Evolutionary conservation across 2,888 invertebrate genomes (phyloP).

Genomic region (Trichopria drosophilae): DNA sequence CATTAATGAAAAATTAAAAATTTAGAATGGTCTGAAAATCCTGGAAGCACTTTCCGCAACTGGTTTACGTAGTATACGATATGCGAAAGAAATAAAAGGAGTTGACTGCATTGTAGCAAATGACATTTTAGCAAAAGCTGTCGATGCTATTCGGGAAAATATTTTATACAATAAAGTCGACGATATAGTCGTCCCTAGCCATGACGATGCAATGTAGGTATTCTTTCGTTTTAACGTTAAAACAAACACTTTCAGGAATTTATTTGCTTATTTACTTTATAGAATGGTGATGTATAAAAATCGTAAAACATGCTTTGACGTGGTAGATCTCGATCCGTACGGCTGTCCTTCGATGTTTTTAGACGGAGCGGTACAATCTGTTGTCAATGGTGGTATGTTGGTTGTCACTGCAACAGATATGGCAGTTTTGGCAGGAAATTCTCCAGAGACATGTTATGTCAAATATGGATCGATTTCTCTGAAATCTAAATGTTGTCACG

Average conservation of each 20-base stretch:
- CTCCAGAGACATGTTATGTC: conserved; percentile 87
- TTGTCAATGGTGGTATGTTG: conserved; percentile 81
- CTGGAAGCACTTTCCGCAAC: conserved; percentile 95
- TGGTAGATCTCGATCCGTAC: conserved; percentile 95
- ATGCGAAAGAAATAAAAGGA: conserved; percentile 91
- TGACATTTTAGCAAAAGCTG: conserved; percentile 83
- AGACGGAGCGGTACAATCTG: conserved; percentile 82
- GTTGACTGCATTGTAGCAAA: conserved; percentile 84
- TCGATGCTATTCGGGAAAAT: conserved; percentile 83
- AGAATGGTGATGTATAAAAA: conserved; percentile 86
- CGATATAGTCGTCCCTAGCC: conserved; percentile 72
- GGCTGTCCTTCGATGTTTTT: conserved; percentile 93
- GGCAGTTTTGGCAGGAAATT: conserved; percentile 93
- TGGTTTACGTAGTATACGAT: conserved; percentile 90
- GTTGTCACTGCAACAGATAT: conserved; percentile 97
- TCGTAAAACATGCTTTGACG: conserved; percentile 75
- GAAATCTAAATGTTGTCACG: conserved; percentile 87
- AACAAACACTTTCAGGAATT: not conserved
- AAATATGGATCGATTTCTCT: conserved; percentile 93
- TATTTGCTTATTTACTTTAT: conserved; percentile 43
- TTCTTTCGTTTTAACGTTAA: conserved; percentile 2
- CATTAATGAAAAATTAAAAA: not conserved
- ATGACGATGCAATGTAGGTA: conserved; percentile 85
- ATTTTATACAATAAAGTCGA: conserved; percentile 74
- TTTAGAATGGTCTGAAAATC: conserved; percentile 63